Conservation (phyloP, 2,797 vertebrate genomes). For the Paramormyrops hopkinsi region DNA sequence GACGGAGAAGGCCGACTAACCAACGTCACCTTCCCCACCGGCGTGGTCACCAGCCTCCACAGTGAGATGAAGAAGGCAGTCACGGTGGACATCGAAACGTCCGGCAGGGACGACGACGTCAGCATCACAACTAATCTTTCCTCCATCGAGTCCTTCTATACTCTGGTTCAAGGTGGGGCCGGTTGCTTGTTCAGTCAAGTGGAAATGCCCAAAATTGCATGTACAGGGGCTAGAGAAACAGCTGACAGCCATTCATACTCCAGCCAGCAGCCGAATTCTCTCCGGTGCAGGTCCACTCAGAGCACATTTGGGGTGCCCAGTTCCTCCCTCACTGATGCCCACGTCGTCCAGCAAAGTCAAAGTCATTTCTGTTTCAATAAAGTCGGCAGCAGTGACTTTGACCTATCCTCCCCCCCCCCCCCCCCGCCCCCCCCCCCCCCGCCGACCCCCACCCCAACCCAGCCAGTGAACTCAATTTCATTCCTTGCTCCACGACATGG, state of each 20-base stretch:
- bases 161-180: constrained; percentile 61
- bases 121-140: constrained; percentile 97
- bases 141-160: constrained; percentile 94
- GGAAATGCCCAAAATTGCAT: background rate
- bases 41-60: constrained; percentile 88
- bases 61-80: constrained; percentile 93
- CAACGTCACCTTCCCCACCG: constrained; percentile 95
- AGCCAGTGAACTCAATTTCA: background rate
- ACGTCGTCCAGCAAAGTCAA: background rate
- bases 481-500: background rate
- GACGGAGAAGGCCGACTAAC: constrained; percentile 94
- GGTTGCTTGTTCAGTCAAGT: background rate
- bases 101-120: constrained; percentile 90
- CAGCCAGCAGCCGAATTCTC: background rate
- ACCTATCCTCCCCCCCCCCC: background rate
- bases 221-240: background rate
- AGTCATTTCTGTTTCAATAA: constrained; percentile 1
- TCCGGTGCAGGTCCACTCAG: background rate
- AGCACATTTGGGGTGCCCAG: background rate
- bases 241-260: background rate
- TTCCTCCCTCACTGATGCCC: background rate
- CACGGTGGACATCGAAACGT: constrained; percentile 91
- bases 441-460: too few species aligned
- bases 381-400: background rate
- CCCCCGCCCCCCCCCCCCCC: too few species aligned